These are phyloP conservation scores for Scaptodrosophila latifasciaeformis DNA, from an alignment of 2,888 invertebrate species.

Conservation along the genomic window DNA sequence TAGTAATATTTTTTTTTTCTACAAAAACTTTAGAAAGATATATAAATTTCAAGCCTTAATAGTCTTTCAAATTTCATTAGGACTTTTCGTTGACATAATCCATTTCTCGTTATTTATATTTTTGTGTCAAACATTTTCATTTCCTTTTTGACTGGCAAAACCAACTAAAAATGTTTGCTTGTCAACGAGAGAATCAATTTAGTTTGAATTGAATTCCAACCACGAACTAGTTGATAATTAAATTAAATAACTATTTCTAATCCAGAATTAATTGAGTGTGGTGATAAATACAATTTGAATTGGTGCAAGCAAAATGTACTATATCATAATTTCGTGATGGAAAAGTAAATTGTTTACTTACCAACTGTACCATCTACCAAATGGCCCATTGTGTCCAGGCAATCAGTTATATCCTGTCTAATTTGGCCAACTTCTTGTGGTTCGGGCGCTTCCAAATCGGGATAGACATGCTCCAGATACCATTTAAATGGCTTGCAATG, in stretches of 20 bases:
- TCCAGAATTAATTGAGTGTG: too few relatives aligned
- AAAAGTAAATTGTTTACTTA: conserved; percentile 67
- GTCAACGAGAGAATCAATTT: too few relatives aligned
- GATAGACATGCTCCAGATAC: conserved; percentile 95
- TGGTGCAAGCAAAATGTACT: conserved; percentile 95
- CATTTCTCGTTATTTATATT: too few relatives aligned
- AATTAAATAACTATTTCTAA: too few relatives aligned
- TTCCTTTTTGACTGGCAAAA: too few relatives aligned
- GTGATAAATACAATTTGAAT: conserved; percentile 98
- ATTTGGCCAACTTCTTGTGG: conserved; percentile 79
- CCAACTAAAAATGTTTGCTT: too few relatives aligned
- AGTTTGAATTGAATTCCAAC: too few relatives aligned
- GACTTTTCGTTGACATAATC: too few relatives aligned
- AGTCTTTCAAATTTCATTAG: too few relatives aligned
- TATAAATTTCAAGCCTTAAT: too few relatives aligned
- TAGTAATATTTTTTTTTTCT: not conserved
- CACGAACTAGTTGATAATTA: too few relatives aligned
- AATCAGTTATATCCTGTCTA: conserved; percentile 85
- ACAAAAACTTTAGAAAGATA: not conserved
- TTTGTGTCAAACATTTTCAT: too few relatives aligned
- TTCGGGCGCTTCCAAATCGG: conserved; percentile 87
- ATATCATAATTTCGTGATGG: not conserved
- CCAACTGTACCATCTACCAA: conserved; percentile 88
- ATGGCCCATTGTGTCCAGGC: conserved; percentile 96
- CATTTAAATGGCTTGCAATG: conserved; percentile 96